Evolutionary conservation across 2,113 vertebrate genomes (phyloP).

Genomic region (Benitochromis conjunctus): DNA sequence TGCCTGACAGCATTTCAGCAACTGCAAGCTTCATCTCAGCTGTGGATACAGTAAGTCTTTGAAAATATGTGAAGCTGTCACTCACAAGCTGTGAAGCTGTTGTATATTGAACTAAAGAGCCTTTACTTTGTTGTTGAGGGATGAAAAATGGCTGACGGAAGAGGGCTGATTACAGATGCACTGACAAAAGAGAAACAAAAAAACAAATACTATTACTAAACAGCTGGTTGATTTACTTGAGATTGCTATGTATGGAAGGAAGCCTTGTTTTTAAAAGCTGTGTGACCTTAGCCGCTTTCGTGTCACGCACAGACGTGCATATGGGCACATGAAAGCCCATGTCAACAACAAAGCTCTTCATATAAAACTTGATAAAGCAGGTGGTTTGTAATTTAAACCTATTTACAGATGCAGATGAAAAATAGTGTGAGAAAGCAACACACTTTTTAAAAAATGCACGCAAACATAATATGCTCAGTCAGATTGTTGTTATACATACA

Average conservation of each 20-base stretch:
- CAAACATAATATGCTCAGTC: not conserved
- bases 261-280: not conserved
- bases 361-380: not conserved
- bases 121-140: not conserved
- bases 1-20: not conserved
- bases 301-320: not conserved
- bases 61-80: not conserved
- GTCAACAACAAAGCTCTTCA: not conserved
- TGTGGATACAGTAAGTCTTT: not conserved
- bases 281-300: not conserved
- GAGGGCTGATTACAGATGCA: not conserved
- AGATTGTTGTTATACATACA: not conserved
- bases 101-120: not conserved
- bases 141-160: not conserved
- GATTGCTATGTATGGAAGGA: not conserved
- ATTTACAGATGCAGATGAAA: not conserved
- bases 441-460: not conserved
- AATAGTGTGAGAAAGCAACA: not conserved
- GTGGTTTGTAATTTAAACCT: not conserved
- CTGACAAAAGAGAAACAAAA: not conserved
- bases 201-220: not conserved
- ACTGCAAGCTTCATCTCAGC: not conserved
- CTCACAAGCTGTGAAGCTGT: not conserved
- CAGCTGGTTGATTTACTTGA: not conserved
- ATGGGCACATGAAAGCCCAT: not conserved